Percentiles rank a stretch among this genome's conserved stretches.
Conservation (phyloP, 2,888 invertebrate genomes). For the Volucella bombylans region DNA sequence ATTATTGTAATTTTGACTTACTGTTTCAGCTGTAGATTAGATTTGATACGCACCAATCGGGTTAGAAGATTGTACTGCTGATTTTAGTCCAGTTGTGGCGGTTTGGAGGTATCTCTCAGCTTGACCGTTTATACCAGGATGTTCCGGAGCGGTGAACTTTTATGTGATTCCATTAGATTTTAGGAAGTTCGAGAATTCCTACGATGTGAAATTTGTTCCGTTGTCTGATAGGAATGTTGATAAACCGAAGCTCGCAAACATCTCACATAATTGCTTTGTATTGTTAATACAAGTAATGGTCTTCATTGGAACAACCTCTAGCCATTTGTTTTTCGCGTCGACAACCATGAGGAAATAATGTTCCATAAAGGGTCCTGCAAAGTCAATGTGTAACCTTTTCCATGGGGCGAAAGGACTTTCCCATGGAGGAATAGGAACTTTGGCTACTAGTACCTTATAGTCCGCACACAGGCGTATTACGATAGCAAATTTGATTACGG, state of each 20-base stretch:
- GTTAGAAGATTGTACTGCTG: no score
- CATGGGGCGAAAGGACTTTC: conserved; percentile 20
- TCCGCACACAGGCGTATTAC: no score
- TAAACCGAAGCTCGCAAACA: conserved; percentile 12
- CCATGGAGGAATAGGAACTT: conserved; percentile 2
- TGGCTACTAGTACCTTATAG: no score
- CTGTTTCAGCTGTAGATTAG: no score
- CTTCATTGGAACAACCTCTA: no score
- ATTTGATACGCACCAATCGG: no score
- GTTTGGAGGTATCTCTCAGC: no score
- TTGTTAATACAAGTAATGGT: conserved; percentile 7
- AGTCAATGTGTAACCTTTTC: conserved; percentile 29
- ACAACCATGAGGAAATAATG: no score
- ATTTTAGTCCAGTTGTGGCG: no score
- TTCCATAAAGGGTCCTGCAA: conserved; percentile 33
- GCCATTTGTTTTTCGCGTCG: no score
- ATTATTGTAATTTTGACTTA: no score
- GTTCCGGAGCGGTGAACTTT: neutral
- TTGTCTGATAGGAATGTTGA: conserved; percentile 1
- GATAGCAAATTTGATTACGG: no score
- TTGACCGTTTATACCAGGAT: neutral
- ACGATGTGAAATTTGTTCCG: conserved; percentile 5
- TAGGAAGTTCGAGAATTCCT: neutral
- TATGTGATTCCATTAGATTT: neutral
- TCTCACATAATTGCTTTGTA: conserved; percentile 6